Base-by-base conservation (phyloP, 1,140 invertebrate species). In the Tyrophagus putrescentiae region DNA sequence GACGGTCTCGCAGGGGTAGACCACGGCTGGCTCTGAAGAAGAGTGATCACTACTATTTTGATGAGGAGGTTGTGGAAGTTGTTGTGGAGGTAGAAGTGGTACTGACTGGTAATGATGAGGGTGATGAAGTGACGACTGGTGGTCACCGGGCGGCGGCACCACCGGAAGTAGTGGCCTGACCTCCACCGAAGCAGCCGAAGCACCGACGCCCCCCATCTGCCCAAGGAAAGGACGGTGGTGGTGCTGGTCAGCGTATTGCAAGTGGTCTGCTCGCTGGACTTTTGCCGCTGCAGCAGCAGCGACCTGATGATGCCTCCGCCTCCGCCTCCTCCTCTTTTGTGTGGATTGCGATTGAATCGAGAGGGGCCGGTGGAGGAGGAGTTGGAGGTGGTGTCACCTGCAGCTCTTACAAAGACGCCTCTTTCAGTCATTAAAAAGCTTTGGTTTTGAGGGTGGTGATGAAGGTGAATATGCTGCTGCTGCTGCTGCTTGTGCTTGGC, bases 1-100 rank as follows among this genome's bases (percentile, higher is more conserved):
- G 25, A 87, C 72, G 0, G 84, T 85, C 68, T 86, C 84, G 57
- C 81, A 77, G 1, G 86, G 86, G 72, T 88, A 89, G 39, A 70
- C 34, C 4, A 34, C 33, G n/a, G 31, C 32, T 13, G 32, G 18
- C 13, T 45, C 31, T 2, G 62, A 61, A 18, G 59, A 63, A 27
- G 58, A 33, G 23, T 50, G 33, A 18, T 36, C 33, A 39, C 61
- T 36, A 28, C 62, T 63, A 4, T 32, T 27, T 32, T 62, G 52
- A 9, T 42, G 31, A 21, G 57, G 29, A 11, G 32, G 23, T 21
- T 62, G 23, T 16, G 25, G 33, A 18, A 29, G 25, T 32, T 39
- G 52, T 28, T 32, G 18, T 13, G 33, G 31, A 16, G 48, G 34
- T n/a, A 21, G 52, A 18, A 9, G 23, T 11, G 13, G 31, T 31